Conservation (phyloP, 2,888 invertebrate species). For the Ellobium chinense region DNA sequence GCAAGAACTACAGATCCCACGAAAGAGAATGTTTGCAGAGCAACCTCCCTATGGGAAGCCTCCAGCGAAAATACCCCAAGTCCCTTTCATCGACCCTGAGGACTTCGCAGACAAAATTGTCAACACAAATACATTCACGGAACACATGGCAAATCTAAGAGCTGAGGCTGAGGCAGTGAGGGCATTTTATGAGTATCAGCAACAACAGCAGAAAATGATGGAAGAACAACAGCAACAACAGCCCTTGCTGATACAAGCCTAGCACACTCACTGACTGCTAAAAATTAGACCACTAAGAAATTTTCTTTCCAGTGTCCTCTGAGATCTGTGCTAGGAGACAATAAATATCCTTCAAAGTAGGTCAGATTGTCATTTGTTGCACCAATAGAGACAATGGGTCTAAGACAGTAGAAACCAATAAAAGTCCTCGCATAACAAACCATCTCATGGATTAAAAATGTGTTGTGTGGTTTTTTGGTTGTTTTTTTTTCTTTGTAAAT, state of each 20-base stretch:
- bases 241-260: background rate
- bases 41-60: slow-evolving; percentile 61
- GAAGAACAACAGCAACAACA: slow-evolving; percentile 12
- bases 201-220: slow-evolving; percentile 1
- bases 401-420: no score
- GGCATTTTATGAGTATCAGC: slow-evolving; percentile 28
- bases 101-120: slow-evolving; percentile 46
- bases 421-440: no score
- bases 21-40: slow-evolving; percentile 63
- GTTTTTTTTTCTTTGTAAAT: no score
- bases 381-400: no score
- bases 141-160: slow-evolving; percentile 32
- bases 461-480: no score
- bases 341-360: no score
- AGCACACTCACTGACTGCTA: no score
- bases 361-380: no score
- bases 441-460: no score
- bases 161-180: slow-evolving; percentile 14
- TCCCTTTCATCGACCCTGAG: slow-evolving; percentile 46
- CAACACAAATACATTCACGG: slow-evolving; percentile 38
- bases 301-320: no score
- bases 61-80: slow-evolving; percentile 38
- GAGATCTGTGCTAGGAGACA: no score
- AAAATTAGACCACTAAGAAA: no score
- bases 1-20: slow-evolving; percentile 67